phyloP scores from a whole-genome alignment of 1,140 invertebrate genomes.

The Battus philenor region DNA sequence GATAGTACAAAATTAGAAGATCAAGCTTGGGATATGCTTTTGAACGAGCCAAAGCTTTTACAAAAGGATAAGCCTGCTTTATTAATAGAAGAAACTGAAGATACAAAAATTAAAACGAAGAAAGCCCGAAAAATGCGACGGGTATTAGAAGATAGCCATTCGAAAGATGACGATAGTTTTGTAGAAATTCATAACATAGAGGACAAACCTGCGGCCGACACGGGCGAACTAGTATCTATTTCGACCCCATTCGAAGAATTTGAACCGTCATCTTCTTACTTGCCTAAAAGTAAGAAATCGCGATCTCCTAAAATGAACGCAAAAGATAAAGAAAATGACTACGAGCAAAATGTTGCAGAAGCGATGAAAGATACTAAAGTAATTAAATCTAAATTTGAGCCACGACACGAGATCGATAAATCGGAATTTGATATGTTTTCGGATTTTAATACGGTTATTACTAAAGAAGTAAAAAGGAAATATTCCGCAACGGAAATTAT shows the following conservation, averaged over 20 bases:
- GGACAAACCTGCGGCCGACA: constrained; percentile 44
- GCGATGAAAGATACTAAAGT: constrained; percentile 18
- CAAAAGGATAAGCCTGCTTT: constrained; percentile 15
- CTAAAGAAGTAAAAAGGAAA: neutral
- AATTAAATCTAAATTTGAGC: constrained; percentile 14
- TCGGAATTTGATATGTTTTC: constrained; percentile 5
- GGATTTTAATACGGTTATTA: constrained; percentile 1
- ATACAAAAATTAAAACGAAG: constrained; percentile 55
- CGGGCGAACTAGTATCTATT: constrained; percentile 58
- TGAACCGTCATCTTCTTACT: constrained; percentile 35
- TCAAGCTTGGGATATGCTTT: constrained; percentile 62
- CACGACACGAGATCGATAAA: neutral
- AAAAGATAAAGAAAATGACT: constrained; percentile 40
- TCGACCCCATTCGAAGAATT: constrained; percentile 53
- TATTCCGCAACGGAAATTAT: neutral
- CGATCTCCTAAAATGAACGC: constrained; percentile 48
- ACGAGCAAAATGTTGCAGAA: constrained; percentile 19
- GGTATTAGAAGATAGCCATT: constrained; percentile 39
- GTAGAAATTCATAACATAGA: constrained; percentile 66
- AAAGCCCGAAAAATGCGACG: constrained; percentile 56
- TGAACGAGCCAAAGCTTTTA: constrained; percentile 39
- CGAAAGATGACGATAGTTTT: constrained; percentile 60
- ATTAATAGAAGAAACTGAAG: constrained; percentile 32
- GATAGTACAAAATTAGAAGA: constrained; percentile 53
- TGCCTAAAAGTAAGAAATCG: constrained; percentile 42